These are phyloP conservation scores for Nothura maculosa DNA, from an alignment of 2,797 vertebrate species.

Conservation along the genomic window DNA sequence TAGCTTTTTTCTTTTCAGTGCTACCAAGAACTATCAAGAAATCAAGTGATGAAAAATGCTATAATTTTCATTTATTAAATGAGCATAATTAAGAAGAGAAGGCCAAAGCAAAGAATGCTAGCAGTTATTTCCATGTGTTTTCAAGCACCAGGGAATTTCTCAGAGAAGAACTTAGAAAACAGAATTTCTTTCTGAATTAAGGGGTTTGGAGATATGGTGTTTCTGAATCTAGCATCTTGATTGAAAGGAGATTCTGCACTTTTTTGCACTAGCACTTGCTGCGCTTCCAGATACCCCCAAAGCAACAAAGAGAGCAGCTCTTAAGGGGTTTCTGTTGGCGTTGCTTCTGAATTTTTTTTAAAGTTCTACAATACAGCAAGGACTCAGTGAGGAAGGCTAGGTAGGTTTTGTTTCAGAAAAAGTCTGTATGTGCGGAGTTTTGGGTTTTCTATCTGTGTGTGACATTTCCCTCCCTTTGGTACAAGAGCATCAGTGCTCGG, in stretches of 20 bases:
- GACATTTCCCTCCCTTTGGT: background rate
- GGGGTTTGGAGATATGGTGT: background rate
- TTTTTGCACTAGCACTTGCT: background rate
- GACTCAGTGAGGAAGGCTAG: background rate
- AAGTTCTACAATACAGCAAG: background rate
- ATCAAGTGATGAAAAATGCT: constrained; percentile 14
- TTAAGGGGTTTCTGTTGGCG: background rate
- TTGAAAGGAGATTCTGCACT: background rate
- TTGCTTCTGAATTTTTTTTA: background rate
- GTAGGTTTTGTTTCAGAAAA: background rate
- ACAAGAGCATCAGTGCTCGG: background rate
- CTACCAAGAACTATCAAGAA: background rate
- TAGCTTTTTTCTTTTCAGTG: constrained; percentile 15
- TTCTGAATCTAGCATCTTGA: background rate
- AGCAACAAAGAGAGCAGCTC: background rate
- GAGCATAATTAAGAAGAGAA: constrained; percentile 17
- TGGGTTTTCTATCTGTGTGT: background rate
- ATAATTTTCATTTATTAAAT: constrained; percentile 35
- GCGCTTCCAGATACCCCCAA: background rate
- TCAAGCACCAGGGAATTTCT: background rate
- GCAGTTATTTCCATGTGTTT: background rate
- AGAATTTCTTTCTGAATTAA: background rate
- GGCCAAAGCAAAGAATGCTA: background rate
- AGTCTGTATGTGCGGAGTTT: background rate
- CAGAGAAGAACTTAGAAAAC: background rate